These are phyloP conservation scores for Lepilemur septentrionalis DNA, from an alignment of 2,797 vertebrate species.

Conservation along the genomic window DNA sequence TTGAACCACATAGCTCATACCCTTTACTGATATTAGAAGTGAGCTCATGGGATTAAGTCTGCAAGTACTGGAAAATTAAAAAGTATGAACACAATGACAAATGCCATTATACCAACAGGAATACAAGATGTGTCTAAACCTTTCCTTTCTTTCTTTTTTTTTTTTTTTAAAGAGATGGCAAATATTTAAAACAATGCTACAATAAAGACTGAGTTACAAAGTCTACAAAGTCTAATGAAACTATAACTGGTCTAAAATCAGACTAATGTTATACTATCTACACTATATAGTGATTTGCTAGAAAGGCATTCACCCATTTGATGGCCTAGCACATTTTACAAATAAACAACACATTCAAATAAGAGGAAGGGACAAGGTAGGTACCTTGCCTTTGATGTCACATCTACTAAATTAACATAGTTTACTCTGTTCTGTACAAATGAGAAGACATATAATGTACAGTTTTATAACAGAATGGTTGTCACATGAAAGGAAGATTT, in stretches of 20 bases:
- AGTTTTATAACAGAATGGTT: not conserved
- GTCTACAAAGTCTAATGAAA: slow-evolving; percentile 65
- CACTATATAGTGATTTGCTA: slow-evolving; percentile 5
- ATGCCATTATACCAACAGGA: slow-evolving; percentile 61
- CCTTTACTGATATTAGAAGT: slow-evolving; percentile 75
- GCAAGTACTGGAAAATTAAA: slow-evolving; percentile 77
- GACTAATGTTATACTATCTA: not conserved
- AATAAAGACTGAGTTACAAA: slow-evolving; percentile 80
- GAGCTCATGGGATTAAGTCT: slow-evolving; percentile 78
- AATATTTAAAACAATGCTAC: slow-evolving; percentile 76
- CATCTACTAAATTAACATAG: not conserved
- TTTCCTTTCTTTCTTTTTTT: not conserved
- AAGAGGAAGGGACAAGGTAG: not conserved
- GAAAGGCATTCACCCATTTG: not conserved
- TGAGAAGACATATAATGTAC: not conserved
- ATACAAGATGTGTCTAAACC: slow-evolving; percentile 69
- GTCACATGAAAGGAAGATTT: not conserved
- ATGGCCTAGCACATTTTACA: slow-evolving; percentile 19
- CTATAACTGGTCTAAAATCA: slow-evolving; percentile 34
- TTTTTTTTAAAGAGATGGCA: slow-evolving; percentile 64
- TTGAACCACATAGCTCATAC: slow-evolving; percentile 50
- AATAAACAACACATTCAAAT: not conserved
- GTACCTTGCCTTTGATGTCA: not conserved
- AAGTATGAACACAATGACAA: slow-evolving; percentile 70
- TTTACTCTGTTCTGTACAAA: not conserved